These are phyloP conservation scores for Drosophila ambigua DNA, from an alignment of 1,140 invertebrate genomes.

Conservation along the genomic window DNA sequence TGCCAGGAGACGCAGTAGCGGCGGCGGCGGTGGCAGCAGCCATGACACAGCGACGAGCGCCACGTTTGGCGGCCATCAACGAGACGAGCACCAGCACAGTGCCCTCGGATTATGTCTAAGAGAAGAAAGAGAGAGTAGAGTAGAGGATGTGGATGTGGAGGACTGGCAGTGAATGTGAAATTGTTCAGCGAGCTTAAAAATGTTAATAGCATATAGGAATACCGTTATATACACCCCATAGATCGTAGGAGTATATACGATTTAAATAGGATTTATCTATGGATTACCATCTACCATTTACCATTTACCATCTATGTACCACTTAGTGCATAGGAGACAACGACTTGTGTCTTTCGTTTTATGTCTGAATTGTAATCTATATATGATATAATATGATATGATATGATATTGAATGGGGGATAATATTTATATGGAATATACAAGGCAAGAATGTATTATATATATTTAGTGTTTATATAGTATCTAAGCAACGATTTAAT, in stretches of 20 bases:
- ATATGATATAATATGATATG: constrained; percentile 16
- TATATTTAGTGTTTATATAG: constrained; percentile 78
- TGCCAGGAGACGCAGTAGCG: constrained; percentile 22
- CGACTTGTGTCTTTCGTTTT: constrained; percentile 42
- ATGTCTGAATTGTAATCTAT: constrained; percentile 50
- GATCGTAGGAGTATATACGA: constrained; percentile 33
- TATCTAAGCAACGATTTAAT: constrained; percentile 81
- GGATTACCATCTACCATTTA: no score
- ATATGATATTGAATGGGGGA: constrained; percentile 38
- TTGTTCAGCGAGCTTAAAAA: constrained; percentile 70
- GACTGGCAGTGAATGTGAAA: constrained; percentile 39
- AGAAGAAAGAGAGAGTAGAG: constrained; percentile 24
- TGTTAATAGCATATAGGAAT: constrained; percentile 52
- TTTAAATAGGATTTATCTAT: constrained; percentile 11
- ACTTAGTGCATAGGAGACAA: constrained; percentile 26
- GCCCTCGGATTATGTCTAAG: constrained; percentile 88
- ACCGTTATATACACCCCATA: constrained; percentile 54
- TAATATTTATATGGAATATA: constrained; percentile 62
- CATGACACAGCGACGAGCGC: constrained; percentile 82
- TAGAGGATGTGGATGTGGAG: neutral
- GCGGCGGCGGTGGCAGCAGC: constrained; percentile 24
- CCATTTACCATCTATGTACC: constrained; percentile 14
- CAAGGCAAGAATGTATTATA: constrained; percentile 67
- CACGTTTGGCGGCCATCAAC: constrained; percentile 87
- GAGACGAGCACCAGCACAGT: constrained; percentile 85